Conservation (phyloP, 2,888 invertebrate genomes). For the Platycnemis pennipes region DNA sequence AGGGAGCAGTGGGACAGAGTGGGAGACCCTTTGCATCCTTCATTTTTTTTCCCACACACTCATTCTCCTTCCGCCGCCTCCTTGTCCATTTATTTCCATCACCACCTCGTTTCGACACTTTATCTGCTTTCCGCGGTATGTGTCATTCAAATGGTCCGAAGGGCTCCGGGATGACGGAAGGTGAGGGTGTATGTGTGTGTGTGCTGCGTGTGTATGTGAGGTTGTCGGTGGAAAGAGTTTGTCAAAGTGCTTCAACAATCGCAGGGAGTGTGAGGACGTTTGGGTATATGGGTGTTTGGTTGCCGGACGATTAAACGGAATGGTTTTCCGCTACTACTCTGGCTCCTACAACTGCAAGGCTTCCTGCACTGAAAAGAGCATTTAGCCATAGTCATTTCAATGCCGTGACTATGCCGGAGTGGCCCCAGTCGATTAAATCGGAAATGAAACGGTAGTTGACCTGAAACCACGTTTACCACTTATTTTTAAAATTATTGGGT, state of each 20-base stretch:
- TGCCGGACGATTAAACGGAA: not conserved
- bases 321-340: too few species aligned
- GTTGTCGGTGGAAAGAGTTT: not conserved
- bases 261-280: not conserved
- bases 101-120: constrained; percentile 45
- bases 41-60: not conserved
- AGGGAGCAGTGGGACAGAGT: not conserved
- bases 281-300: not conserved
- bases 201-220: not conserved
- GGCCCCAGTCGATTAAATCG: too few species aligned
- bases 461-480: too few species aligned
- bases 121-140: constrained; percentile 38
- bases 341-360: too few species aligned
- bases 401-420: too few species aligned
- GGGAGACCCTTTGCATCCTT: not conserved
- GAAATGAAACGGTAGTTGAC: too few species aligned
- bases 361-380: too few species aligned
- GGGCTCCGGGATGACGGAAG: not conserved
- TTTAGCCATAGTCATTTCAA: too few species aligned
- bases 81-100: constrained; percentile 30
- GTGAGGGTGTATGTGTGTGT: not conserved
- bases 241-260: not conserved
- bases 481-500: too few species aligned
- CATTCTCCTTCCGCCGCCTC: not conserved
- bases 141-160: not conserved